Percentiles rank a stretch among this genome's conserved stretches.
phyloP scores from a whole-genome alignment of 2,888 invertebrate species.

The Pachycephus smyrnensis region DNA sequence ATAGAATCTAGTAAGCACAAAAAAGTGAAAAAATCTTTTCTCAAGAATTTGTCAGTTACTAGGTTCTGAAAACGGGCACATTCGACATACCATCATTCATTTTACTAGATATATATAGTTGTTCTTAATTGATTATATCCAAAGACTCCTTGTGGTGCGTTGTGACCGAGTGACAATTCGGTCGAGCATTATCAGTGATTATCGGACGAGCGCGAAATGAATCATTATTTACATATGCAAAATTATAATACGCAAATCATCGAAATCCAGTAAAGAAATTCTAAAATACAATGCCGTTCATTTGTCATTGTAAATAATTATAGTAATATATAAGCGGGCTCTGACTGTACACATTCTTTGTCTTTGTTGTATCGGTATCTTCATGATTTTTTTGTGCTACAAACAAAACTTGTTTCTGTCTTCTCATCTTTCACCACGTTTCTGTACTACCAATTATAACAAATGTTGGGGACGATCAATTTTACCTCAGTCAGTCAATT shows the following conservation, averaged over 20 bases:
- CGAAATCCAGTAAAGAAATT: neutral
- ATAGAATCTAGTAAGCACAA: neutral
- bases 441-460: neutral
- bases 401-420: neutral
- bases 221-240: neutral
- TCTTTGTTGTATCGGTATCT: neutral
- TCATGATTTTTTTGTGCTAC: neutral
- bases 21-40: neutral
- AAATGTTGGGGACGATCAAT: neutral
- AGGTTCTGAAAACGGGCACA: neutral
- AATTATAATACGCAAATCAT: neutral
- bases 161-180: neutral
- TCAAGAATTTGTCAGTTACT: neutral
- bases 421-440: neutral
- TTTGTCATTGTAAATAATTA: neutral
- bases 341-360: neutral
- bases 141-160: neutral
- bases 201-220: neutral
- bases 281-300: neutral
- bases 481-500: neutral
- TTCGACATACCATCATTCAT: neutral
- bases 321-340: neutral
- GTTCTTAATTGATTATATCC: neutral
- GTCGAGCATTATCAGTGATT: neutral
- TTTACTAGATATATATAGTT: neutral